Base-by-base conservation (phyloP, 2,113 vertebrate genomes). In the Miniopterus natalensis region DNA sequence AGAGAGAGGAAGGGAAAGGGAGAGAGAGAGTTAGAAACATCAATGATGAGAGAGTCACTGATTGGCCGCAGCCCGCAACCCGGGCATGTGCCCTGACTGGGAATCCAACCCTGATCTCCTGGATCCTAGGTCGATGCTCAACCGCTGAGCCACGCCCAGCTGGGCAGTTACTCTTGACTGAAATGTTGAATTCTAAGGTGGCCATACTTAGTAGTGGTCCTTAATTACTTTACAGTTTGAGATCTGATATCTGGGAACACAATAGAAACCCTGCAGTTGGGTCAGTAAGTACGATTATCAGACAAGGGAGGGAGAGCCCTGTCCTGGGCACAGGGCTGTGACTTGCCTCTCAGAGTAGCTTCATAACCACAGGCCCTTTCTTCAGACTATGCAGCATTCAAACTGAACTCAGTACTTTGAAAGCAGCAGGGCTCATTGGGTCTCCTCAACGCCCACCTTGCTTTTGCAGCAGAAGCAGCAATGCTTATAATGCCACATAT, bases 221-320 rank as follows among this genome's bases (percentile, higher is more conserved):
- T 74, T n/a, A 57, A 4, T 59, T 40, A n/a, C 78, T 59, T 70
- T 45, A n/a, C 45, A 9, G 40, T 92, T 53, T 89, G 65, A 90
- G 18, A 84, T n/a, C 78, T 90, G 31, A 5, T 40, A 51, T 63
- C 31, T 59, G 2, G 7, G 23, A 68, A 10, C 11, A 89, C 3
- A 78, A 10, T 1, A 51, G n/a, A 17, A 95, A 84, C 14, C 15
- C 7, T 49, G 11, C 5, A 53, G 59, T 4, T 25, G 1, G 40
- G 8, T 12, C 42, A 88, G 23, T 10, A 85, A 29, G 13, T 49
- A 25, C 31, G 36, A 81, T 0, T 45, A 7, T 15, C 40, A n/a
- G 23, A 66, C 20, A 17, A 66, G 40, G 14, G 21, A 71, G 8
- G 1, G 0, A n/a, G n/a, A 31, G 0, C 23, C 9, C 57, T 29